phyloP scores from a whole-genome alignment of 2,797 vertebrate species.

The Pangasius mekongensis region DNA sequence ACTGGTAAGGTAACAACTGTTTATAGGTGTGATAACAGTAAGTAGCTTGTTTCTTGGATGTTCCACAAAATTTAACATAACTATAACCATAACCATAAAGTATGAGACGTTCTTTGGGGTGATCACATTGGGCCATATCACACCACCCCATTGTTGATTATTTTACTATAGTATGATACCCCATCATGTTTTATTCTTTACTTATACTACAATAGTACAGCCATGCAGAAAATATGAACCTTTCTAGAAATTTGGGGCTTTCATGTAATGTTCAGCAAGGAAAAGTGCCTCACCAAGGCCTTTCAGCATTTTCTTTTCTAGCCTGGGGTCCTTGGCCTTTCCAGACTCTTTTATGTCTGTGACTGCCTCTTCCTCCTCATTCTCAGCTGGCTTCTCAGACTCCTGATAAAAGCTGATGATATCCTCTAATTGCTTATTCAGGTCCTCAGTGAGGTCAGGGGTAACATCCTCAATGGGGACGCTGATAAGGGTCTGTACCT shows the following conservation, averaged over 20 bases:
- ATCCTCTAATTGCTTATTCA: conserved; percentile 90
- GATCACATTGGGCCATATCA: not conserved
- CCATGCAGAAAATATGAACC: not conserved
- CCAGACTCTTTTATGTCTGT: conserved; percentile 65
- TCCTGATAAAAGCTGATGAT: conserved; percentile 91
- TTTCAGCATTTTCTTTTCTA: conserved; percentile 96
- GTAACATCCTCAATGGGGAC: conserved; percentile 53
- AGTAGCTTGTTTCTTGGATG: not conserved
- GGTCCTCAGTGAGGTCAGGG: conserved; percentile 83
- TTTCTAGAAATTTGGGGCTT: not conserved
- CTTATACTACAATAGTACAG: not conserved
- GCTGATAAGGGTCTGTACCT: conserved; percentile 41
- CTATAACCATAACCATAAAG: not conserved
- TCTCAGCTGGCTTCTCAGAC: conserved; percentile 64
- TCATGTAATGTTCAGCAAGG: not conserved
- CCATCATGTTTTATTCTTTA: not conserved
- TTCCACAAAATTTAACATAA: not conserved
- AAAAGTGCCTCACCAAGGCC: conserved; percentile 80
- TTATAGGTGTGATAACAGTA: not conserved
- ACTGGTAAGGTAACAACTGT: not conserved
- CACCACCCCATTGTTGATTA: not conserved
- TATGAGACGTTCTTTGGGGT: not conserved
- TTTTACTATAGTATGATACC: not conserved
- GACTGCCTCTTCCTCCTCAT: conserved; percentile 77
- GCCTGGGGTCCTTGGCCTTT: conserved; percentile 86